Evolutionary conservation across 2,113 vertebrate species (phyloP).

Genomic region (Nesogale talazaci): DNA sequence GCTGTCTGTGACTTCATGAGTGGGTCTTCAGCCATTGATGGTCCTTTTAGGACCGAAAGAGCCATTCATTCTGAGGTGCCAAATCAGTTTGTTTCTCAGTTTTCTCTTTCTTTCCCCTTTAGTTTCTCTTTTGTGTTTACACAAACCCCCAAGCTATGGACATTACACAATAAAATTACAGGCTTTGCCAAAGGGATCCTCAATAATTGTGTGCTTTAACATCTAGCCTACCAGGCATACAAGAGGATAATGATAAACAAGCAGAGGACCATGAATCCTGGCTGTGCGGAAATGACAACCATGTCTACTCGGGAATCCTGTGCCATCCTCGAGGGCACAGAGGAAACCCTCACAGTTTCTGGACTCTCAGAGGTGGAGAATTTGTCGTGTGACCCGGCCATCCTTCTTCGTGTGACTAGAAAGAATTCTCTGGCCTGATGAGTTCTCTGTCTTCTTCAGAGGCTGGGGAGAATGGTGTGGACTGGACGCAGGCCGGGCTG

Average conservation of each 20-base stretch:
- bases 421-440: not conserved
- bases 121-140: not conserved
- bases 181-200: not conserved
- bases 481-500: not conserved
- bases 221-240: constrained; percentile 80
- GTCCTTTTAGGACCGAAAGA: not conserved
- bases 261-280: not conserved
- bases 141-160: not conserved
- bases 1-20: not conserved
- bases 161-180: not conserved
- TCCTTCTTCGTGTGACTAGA: not conserved
- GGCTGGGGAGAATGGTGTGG: not conserved
- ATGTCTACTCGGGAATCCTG: constrained; percentile 20
- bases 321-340: constrained; percentile 58
- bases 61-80: not conserved
- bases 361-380: not conserved
- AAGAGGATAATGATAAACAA: constrained; percentile 62
- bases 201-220: not conserved
- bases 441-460: not conserved
- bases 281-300: not conserved
- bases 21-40: not conserved
- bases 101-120: not conserved
- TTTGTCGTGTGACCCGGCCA: accelerated
- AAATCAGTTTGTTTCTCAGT: not conserved
- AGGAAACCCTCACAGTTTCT: not conserved